Base-by-base conservation (phyloP, 2,113 vertebrate species). In the Scalopus aquaticus region DNA sequence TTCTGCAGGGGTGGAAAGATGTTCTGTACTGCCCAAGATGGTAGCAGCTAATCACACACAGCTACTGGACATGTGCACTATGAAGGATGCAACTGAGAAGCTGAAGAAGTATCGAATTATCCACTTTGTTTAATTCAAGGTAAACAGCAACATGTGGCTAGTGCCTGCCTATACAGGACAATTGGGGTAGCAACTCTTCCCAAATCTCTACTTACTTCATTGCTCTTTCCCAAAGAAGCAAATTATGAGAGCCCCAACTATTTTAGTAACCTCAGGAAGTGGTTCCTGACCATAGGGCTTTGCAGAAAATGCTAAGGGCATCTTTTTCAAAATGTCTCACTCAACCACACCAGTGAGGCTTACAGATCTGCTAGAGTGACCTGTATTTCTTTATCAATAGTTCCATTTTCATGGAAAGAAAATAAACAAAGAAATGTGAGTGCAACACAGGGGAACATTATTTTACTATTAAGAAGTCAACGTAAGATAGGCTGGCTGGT, bases 1-100 rank as follows among this genome's bases (percentile, higher is more conserved):
- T 44, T 44, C n/a, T 70, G 44, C 20, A n/a, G 0, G 0, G 2
- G 54, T 0, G 0, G 20, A 70, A 78, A 88, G 4, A 51, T 15
- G 3, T n/a, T 35, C 72, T 69, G 2, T 1, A 30, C 6, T 26
- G 13, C 44, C 76, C 56, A 80, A 4, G 2, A 32, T 8, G 62
- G 74, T 0, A 69, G 46, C 70, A n/a, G 58, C 20, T 3, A 54
- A 30, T 54, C 35, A 54, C 2, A 54, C 2, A 11, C 5, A 5
- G 77, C 35, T 82, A 6, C 5, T 26, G 20, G 64, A 78, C 28
- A 74, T 9, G 2, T 72, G 28, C 78, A 80, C 79, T 3, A 46
- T 10, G 32, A 26, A 19, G 35, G 69, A 6, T 26, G n/a, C 42
- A 42, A 49, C 9, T 28, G 35, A 79, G 22, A 2, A 91, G 73